Evolutionary conservation across 2,797 vertebrate species (phyloP).

Genomic region (Sebastes itinus): DNA sequence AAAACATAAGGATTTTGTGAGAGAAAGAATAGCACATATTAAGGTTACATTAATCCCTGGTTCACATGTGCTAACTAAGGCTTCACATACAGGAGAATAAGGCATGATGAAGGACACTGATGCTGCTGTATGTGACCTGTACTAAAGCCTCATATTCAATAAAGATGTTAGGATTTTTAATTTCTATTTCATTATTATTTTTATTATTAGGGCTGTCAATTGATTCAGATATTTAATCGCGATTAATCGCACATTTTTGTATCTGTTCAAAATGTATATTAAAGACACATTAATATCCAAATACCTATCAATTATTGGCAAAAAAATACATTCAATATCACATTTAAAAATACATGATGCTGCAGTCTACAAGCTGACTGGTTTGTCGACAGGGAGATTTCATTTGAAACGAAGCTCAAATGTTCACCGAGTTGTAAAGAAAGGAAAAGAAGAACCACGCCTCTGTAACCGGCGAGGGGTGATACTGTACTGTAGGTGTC

Average conservation of each 20-base stretch:
- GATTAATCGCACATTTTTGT: no score
- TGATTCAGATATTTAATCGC: accelerated
- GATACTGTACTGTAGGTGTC: conserved; percentile 80
- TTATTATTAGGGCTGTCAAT: no score
- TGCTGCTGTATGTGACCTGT: neutral
- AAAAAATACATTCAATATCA: neutral
- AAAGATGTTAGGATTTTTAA: neutral
- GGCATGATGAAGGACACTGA: neutral
- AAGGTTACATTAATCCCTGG: neutral
- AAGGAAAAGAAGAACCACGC: conserved; percentile 20
- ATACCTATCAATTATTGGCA: no score
- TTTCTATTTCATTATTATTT: neutral
- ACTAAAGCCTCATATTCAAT: neutral
- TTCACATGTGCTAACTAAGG: neutral
- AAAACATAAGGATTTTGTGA: neutral
- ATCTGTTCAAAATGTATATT: no score
- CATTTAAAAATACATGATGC: neutral
- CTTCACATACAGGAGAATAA: neutral
- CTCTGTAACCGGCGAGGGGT: conserved; percentile 63
- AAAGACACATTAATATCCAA: no score
- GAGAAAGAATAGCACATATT: neutral
- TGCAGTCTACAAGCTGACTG: neutral
- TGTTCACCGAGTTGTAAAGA: conserved; percentile 35
- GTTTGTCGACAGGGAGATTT: neutral
- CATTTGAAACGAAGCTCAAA: neutral